Evolutionary conservation across 2,797 vertebrate species (phyloP).

Genomic region (Pachyuromys duprasi): DNA sequence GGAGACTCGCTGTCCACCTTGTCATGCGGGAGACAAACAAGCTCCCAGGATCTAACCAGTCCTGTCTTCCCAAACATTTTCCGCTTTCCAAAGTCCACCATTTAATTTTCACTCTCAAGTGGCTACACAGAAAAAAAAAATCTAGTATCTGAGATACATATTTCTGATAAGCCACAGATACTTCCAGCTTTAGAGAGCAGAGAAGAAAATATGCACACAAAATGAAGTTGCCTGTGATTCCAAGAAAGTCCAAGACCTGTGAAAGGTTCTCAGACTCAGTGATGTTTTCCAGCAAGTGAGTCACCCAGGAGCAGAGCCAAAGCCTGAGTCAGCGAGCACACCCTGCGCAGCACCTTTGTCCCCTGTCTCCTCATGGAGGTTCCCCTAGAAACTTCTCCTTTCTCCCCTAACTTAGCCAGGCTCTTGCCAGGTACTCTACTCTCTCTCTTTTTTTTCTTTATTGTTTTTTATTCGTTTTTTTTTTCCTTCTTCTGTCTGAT

Average conservation of each 20-base stretch:
- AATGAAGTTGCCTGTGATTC: conserved; percentile 53
- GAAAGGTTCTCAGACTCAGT: conserved; percentile 41
- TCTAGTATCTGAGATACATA: not conserved
- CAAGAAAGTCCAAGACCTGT: conserved; percentile 38
- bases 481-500: conserved; percentile 21
- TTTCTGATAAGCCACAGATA: conserved; percentile 53
- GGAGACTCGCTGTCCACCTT: not conserved
- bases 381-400: conserved; percentile 60
- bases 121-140: not conserved
- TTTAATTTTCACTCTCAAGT: conserved; percentile 61
- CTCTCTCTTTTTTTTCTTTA: conserved; percentile 46
- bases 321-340: conserved; percentile 50
- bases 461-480: conserved; percentile 15
- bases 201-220: not conserved
- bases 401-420: not conserved
- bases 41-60: not conserved
- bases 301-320: conserved; percentile 62
- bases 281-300: conserved; percentile 69
- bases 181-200: conserved; percentile 52
- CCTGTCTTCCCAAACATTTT: conserved; percentile 22
- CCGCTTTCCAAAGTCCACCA: conserved; percentile 9
- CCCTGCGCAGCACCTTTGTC: conserved; percentile 14
- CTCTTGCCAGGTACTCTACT: conserved; percentile 42
- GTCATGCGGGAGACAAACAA: conserved; percentile 22
- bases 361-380: conserved; percentile 17